Evolutionary conservation across 2,113 vertebrate species (phyloP).

Genomic region (Uropsilus gracilis): DNA sequence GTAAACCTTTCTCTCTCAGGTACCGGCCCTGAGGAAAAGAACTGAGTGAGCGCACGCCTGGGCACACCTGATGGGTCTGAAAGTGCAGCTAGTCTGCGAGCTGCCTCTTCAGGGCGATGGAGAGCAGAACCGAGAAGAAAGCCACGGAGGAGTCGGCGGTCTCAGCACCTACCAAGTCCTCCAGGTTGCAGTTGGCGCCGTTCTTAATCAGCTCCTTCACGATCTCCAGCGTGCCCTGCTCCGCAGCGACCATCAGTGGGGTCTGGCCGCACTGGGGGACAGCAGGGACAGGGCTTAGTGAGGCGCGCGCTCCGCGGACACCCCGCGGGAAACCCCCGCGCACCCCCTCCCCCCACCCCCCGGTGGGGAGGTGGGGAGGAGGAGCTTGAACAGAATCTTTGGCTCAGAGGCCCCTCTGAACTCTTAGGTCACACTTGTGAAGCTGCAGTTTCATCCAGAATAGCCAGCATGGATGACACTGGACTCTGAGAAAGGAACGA

Average conservation of each 20-base stretch:
- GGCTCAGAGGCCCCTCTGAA: constrained; percentile 30
- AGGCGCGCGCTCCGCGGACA: too few species aligned
- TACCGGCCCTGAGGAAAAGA: not conserved
- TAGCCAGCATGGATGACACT: not conserved
- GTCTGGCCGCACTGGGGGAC: constrained; percentile 94
- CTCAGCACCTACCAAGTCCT: constrained; percentile 91
- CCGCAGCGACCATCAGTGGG: constrained; percentile 96
- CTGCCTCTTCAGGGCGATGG: not conserved
- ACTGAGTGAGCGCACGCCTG: not conserved
- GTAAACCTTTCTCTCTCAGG: not conserved
- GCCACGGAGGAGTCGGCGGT: not conserved
- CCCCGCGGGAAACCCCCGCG: too few species aligned
- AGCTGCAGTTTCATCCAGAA: constrained; percentile 23
- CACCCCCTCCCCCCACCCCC: too few species aligned
- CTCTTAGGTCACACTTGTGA: not conserved
- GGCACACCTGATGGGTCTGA: not conserved
- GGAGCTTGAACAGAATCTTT: not conserved
- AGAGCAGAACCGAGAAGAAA: not conserved
- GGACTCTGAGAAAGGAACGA: not conserved
- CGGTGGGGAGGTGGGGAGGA: too few species aligned
- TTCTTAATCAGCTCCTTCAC: constrained; percentile 95
- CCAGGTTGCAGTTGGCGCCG: constrained; percentile 95
- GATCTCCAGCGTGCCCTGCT: constrained; percentile 96
- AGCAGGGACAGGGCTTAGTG: not conserved
- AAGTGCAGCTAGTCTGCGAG: not conserved